Conservation (phyloP, 1,140 invertebrate species). For the Drosophila chauvacae region DNA sequence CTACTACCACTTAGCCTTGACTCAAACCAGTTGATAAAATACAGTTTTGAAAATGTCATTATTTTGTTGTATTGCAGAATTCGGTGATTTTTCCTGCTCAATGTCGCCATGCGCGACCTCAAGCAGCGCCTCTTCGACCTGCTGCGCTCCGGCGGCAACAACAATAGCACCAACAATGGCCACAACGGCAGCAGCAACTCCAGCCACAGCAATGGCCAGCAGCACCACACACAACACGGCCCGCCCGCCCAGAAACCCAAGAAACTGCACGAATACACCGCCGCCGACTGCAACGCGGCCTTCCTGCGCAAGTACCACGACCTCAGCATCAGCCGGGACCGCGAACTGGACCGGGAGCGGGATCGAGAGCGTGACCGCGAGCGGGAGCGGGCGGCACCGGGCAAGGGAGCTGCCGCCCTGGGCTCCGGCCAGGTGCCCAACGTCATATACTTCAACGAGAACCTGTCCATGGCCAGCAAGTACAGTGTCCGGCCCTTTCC, state of each 20-base stretch:
- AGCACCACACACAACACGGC: constrained; percentile 17
- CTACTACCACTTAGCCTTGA: neutral
- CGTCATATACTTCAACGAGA: constrained; percentile 83
- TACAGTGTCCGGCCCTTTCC: constrained; percentile 67
- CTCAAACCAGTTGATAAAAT: neutral
- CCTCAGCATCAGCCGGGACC: constrained; percentile 50
- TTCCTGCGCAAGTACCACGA: constrained; percentile 78
- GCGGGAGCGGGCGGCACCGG: constrained; percentile 14
- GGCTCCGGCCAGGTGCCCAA: constrained; percentile 24
- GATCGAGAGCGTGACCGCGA: constrained; percentile 37
- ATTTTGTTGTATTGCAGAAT: constrained; percentile 6
- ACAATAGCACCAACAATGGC: constrained; percentile 17
- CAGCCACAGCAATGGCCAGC: constrained; percentile 4
- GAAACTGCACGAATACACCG: constrained; percentile 75
- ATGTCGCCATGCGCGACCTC: constrained; percentile 76
- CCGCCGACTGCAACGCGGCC: constrained; percentile 72
- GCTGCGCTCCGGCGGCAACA: constrained; percentile 72
- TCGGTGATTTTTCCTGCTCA: constrained; percentile 6
- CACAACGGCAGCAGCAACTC: constrained; percentile 23
- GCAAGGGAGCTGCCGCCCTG: neutral
- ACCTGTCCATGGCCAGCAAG: constrained; percentile 82
- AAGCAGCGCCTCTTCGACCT: constrained; percentile 81
- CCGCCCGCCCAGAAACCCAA: constrained; percentile 59
- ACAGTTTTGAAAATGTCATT: neutral
- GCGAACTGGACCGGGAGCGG: constrained; percentile 29